phyloP scores from a whole-genome alignment of 1,140 invertebrate species.

The Rhagoletis pomonella region DNA sequence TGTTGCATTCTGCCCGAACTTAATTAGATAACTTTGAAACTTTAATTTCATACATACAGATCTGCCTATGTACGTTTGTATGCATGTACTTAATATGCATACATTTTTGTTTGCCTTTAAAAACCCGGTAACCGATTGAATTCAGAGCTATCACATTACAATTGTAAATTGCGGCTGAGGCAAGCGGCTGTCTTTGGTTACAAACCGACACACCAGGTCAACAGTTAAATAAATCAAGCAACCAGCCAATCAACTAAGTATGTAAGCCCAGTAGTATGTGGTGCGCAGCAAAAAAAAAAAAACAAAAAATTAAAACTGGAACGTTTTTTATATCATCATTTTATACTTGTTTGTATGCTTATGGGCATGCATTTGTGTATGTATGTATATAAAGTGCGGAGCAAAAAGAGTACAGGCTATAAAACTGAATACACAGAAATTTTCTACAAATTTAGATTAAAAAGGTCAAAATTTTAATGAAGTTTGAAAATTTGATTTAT shows the following conservation, averaged over 20 bases:
- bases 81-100: background rate
- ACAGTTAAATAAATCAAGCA: conserved; percentile 30
- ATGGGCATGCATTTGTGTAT: too few species aligned
- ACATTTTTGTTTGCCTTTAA: background rate
- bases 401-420: too few species aligned
- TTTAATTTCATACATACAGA: background rate
- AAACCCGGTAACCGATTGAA: conserved; percentile 51
- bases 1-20: background rate
- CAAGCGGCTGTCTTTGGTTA: conserved; percentile 29
- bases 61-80: background rate
- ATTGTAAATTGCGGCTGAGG: conserved; percentile 28
- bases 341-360: too few species aligned
- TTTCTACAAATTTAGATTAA: too few species aligned
- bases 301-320: background rate
- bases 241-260: background rate
- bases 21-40: too few species aligned
- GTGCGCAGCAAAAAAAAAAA: background rate
- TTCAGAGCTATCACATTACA: conserved; percentile 45
- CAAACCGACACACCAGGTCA: conserved; percentile 24
- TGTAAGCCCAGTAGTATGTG: background rate
- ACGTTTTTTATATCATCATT: conserved; percentile 33
- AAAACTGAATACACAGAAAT: too few species aligned
- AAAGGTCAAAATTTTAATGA: too few species aligned
- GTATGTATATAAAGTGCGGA: too few species aligned
- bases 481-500: too few species aligned